Evolutionary conservation across 2,888 invertebrate genomes (phyloP), one percentile per base, ranked within the genome.

Genomic region (Caenorhabditis angaria): DNA sequence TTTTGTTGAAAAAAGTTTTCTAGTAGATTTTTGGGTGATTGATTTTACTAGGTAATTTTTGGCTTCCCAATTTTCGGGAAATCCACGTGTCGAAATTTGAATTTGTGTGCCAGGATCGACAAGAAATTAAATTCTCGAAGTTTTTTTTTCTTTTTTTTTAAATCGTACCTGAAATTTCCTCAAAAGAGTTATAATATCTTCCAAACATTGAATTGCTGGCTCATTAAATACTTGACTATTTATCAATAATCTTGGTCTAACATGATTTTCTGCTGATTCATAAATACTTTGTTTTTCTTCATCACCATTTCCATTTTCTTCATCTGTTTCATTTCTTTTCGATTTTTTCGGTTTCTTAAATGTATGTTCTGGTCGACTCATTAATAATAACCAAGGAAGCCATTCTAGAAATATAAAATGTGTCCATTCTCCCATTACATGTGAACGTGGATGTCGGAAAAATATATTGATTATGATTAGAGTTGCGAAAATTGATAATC

Each of bases 381-480:
- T 80, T 41, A 81, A 51, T 47, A 83, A 67, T 5, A 75, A 18
- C 82, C 82, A 83, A 2, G 83, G 83, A 20, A 83, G 72, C 70
- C 75, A 81, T 24, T 81, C 82, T 20, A 82, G 66, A 55, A 83
- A 83, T 18, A 83, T 56, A 14, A 70, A 58, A 10, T 78, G 77
- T 57, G 82, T 81, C 54, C 54, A 54, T n/a, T 75, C 73, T 18
- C 78, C 76, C 87, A 87, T 87, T 65, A 78, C 76, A 65, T 88
- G 86, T 1, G 85, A 85, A 59, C 81, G 77, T 8, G 84, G 82
- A 8, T 83, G 82, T 10, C 87, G 78, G 67, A 77, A 85, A 63
- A 83, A 82, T 47, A 88, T 77, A 61, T 83, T 88, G 24, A 88
- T 81, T 48, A 87, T 82, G 22, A 87, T 73, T 2, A 87, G 76